Evolutionary conservation across 2,797 vertebrate genomes (phyloP), one percentile per base, ranked within the genome.

Genomic region (Rhynchonycteris naso): DNA sequence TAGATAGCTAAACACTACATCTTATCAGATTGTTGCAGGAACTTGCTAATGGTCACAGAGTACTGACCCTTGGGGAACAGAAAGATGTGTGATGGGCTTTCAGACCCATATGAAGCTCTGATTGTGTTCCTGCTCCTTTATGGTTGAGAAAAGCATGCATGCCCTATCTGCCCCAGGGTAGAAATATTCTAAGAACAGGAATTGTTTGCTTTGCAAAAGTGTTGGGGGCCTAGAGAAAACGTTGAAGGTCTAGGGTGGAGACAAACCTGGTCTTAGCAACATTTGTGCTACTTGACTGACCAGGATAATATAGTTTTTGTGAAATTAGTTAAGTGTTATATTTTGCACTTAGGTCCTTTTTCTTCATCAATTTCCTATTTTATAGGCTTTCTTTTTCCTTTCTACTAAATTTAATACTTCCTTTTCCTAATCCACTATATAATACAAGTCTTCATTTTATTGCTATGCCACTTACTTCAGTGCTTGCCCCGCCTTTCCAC

Each of bases 301-400:
- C 33, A 38, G 30, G 58, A 54, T 65, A 59, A 91, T 30, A 81
- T 43, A 33, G 65, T 68, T 90, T 87, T 74, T 43, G 19, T 78
- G 69, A 89, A 75, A 63, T 69, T 18, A 83, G 15, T 28, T 58
- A 80, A 58, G 19, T 14, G 26, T 76, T 69, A 21, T n/a, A 4
- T 69, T 94, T 75, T 81, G 72, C 56, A 50, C 84, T 63, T 66
- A 56, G 19, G 65, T 87, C 35, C 10, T 52, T 81, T 88, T 93
- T 81, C 68, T 43, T 93, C 59, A n/a, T 68, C n/a, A 83, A 15
- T 95, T 78, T 83, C 52, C 54, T 90, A 47, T 93, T 86, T 96
- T 88, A 74, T 10, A 84, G 65, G n/a, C n/a, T 43, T 89, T 92
- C 76, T 80, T 66, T 97, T 89, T 52, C n/a, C 56, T 93, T 96